Base-by-base conservation (phyloP, 2,797 vertebrate species). In the Pangasius macronema region DNA sequence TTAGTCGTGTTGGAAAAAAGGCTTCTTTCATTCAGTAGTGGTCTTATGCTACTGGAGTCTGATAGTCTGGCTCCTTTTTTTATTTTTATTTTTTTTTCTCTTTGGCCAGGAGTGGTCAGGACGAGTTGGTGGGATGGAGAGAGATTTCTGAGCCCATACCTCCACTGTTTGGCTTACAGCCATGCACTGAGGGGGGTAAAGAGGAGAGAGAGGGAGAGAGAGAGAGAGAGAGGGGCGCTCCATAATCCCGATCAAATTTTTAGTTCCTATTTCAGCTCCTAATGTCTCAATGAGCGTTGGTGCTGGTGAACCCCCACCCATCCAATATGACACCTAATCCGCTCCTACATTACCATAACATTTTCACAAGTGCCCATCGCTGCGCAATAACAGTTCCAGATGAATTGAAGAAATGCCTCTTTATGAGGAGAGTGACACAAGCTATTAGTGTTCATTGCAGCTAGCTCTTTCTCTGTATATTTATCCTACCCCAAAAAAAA, bases 111-210 rank as follows among this genome's bases (percentile, higher is more conserved):
- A 89, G 88, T 91, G 93, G 93, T 88, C 89, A 89, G 87, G 83
- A 88, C 77, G 76, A 76, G 83, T 76, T 84, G 86, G 75, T 73
- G 73, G 67, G 85, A 75, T 90, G 86, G 84, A 92, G 93, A 89
- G 89, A 88, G 39, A 91, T 96, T 95, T 93, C 87, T 93, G 94
- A 96, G 91, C 87, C 94, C 93, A 96, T 91, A 95, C 88, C 94
- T 94, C 96, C 96, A 96, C 96, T 96, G 94, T 95, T 96, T 97
- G 96, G 96, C 93, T 94, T 86, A 53, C 81, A 88, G 88, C 84
- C 86, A 86, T 86, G 90, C 72, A 84, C 57, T 49, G 77, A 83
- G 18, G 67, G 72, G 80, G 77, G 36, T 36, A 81, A 79, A 36
- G 51, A 24, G 10, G 30, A 49, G 72, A 75, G 72, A 75, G 24